Evolutionary conservation across 2,113 vertebrate genomes (phyloP).

Genomic region (Felis chaus): DNA sequence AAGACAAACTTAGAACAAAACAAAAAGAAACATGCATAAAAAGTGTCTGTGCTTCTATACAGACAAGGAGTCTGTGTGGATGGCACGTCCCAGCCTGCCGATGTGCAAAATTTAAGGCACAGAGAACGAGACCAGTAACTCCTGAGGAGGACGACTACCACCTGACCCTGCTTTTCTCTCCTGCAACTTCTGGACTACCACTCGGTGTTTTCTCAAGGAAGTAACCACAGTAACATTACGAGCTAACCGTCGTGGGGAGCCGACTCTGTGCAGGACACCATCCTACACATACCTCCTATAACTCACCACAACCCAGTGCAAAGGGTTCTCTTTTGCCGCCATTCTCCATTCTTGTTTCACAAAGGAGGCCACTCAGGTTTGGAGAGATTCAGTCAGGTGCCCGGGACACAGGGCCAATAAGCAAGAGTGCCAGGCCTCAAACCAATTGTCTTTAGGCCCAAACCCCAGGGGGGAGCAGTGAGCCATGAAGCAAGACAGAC

Average conservation of each 20-base stretch:
- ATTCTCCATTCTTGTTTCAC: background rate
- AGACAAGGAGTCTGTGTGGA: background rate
- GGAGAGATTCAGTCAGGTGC: background rate
- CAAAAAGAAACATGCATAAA: background rate
- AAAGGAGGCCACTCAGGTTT: background rate
- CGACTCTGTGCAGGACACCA: background rate
- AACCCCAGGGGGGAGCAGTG: background rate
- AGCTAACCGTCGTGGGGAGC: background rate
- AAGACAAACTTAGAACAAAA: background rate
- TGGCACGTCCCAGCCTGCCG: too few relatives aligned
- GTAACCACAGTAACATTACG: rapidly evolving
- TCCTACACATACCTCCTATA: background rate
- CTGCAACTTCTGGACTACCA: background rate
- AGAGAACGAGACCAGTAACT: background rate
- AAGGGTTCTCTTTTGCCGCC: background rate
- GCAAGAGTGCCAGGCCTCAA: background rate
- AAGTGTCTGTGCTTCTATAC: background rate
- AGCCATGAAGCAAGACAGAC: background rate
- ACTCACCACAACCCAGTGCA: background rate
- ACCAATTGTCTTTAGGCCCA: background rate
- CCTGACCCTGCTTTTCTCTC: background rate
- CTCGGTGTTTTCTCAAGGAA: background rate
- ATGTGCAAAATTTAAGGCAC: background rate
- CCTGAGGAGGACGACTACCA: background rate
- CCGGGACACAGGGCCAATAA: background rate